Evolutionary conservation across 1,140 invertebrate genomes (phyloP), one percentile per base, ranked within the genome.

Genomic region (Papilio polytes): DNA sequence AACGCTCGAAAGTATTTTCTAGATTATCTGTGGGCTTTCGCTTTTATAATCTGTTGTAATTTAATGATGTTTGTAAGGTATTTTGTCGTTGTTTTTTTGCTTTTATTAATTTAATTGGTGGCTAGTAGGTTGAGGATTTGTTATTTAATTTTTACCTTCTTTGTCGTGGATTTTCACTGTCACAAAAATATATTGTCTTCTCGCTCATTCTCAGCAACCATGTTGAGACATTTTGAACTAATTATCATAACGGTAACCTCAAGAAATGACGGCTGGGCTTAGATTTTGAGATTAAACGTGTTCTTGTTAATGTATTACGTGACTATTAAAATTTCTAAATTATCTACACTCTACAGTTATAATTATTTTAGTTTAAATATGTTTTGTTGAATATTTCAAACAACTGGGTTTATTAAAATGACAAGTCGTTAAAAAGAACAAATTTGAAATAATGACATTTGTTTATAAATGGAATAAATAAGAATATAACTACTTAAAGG

Each of bases 11-110:
- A 66, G 77, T 78, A 63, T 78, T 63, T 22, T 36, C 63, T 36
- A 22, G 77, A 78, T 78, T 63, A 78, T 66, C 76, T 78, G 76
- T 78, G 76, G 26, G 76, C 76, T 78, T 78, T 78, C 76, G 76
- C 77, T 78, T 78, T 78, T 78, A 66, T 78, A 78, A 78, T 78
- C 76, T 78, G 51, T 56, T 26, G 76, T 59, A 41, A 78, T 66
- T 59, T 41, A 31, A 63, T 20, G 53, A 78, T 46, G 36, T 78
- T 63, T 63, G 41, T 59, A 78, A 63, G 56, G 56, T 78, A 78
- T 78, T 78, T 63, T 46, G 76, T 66, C 46, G 46, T 78, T 66
- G 46, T 63, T 63, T 20, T 63, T 31, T 56, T n/a, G 48, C 18
- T 36, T 15, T 22, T 66, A 13, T 7, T 12, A 9, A 0, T 66